Percentiles rank a stretch among this genome's conserved stretches.
Conservation (phyloP, 2,888 invertebrate species). For the Synergus itoensis region DNA sequence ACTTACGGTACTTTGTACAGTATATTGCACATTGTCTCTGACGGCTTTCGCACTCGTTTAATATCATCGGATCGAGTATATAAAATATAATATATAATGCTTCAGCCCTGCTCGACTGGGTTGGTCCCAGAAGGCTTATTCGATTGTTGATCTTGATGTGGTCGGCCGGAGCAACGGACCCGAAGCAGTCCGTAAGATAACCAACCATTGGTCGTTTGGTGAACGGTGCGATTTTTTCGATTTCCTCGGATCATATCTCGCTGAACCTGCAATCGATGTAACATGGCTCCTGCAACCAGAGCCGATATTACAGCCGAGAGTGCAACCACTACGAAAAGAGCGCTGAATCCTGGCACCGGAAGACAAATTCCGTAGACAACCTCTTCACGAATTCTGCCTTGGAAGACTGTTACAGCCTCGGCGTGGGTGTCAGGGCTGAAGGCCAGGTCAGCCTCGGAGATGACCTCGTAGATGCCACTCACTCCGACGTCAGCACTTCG, state of each 20-base stretch:
- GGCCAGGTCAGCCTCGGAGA: conserved; percentile 94
- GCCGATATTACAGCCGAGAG: conserved; percentile 93
- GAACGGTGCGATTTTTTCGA: conserved; percentile 66
- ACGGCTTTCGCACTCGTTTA: conserved; percentile 56
- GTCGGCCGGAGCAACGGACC: conserved; percentile 68
- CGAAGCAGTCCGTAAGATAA: conserved; percentile 72
- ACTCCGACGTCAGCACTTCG: conserved; percentile 94
- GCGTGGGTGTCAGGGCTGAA: conserved; percentile 90
- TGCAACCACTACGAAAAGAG: conserved; percentile 92
- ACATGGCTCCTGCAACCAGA: conserved; percentile 89
- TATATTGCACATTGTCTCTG: conserved; percentile 75
- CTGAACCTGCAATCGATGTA: conserved; percentile 88
- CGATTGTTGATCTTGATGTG: conserved; percentile 58
- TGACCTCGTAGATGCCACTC: conserved; percentile 93
- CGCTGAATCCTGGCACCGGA: conserved; percentile 93
- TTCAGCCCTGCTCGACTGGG: conserved; percentile 69
- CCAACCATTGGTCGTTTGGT: conserved; percentile 70
- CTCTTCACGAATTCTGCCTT: conserved; percentile 93
- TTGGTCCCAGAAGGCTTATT: conserved; percentile 55
- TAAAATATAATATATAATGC: conserved; percentile 32
- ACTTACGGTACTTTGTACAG: conserved; percentile 76
- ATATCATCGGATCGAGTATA: conserved; percentile 45
- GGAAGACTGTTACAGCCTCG: conserved; percentile 92
- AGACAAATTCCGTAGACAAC: conserved; percentile 95
- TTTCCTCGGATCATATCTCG: conserved; percentile 81